A percentile compares a stretch with the other conserved stretches of the same genome.
phyloP scores from a whole-genome alignment of 1,140 invertebrate species.

The Hypsibius dujardini region DNA sequence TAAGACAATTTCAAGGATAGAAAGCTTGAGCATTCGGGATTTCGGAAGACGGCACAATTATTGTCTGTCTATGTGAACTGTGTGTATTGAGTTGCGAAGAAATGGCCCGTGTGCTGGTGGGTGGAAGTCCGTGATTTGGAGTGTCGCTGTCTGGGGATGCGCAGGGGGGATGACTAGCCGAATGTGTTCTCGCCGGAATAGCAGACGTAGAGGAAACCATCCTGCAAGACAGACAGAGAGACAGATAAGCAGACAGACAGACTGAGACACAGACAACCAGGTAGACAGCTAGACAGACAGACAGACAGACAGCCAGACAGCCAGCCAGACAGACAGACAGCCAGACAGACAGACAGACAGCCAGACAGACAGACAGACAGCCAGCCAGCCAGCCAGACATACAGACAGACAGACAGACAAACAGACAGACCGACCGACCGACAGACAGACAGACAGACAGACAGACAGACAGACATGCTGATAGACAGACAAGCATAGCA shows the following conservation, averaged over 20 bases:
- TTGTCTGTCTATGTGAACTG: no score
- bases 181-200: slow-evolving; percentile 36
- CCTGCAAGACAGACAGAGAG: slow-evolving; percentile 24
- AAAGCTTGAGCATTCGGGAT: not conserved
- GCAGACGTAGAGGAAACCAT: slow-evolving; percentile 38
- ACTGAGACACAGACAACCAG: not conserved
- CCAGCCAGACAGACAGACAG: no score
- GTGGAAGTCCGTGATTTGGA: not conserved
- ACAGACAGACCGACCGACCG: not conserved
- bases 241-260: not conserved
- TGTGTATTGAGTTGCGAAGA: no score
- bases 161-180: slow-evolving; percentile 20
- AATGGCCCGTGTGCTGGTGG: not conserved
- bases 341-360: no score
- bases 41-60: not conserved
- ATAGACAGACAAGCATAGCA: no score
- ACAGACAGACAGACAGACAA: not conserved
- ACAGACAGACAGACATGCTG: not conserved
- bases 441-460: not conserved
- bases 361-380: no score
- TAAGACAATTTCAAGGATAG: not conserved
- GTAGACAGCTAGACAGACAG: not conserved
- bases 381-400: no score
- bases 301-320: not conserved
- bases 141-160: not conserved